A percentile compares a stretch with the other conserved stretches of the same genome.
phyloP scores from a whole-genome alignment of 2,797 vertebrate species.

The Craterocephalus amniculus region DNA sequence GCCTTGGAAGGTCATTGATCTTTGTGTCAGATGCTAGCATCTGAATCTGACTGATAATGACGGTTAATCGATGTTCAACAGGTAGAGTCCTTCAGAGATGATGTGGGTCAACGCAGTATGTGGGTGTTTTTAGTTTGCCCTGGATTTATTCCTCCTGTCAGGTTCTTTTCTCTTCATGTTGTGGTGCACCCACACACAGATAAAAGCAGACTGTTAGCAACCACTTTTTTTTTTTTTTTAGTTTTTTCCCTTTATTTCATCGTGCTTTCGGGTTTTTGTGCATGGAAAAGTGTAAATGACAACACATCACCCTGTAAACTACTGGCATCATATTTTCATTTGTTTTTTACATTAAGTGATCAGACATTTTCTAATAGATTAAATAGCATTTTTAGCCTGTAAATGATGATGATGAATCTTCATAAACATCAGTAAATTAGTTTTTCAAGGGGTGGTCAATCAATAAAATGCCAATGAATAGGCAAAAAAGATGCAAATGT shows the following conservation, averaged over 20 bases:
- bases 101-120: slow-evolving; percentile 23
- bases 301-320: neutral
- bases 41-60: slow-evolving; percentile 70
- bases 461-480: neutral
- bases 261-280: neutral
- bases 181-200: slow-evolving; percentile 5
- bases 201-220: neutral
- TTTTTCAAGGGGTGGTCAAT: neutral
- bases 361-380: neutral
- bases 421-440: neutral
- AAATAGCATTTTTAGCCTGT: neutral
- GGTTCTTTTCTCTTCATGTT: slow-evolving; percentile 1
- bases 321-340: neutral
- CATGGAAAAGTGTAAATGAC: no score
- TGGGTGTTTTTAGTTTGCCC: slow-evolving; percentile 9
- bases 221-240: neutral
- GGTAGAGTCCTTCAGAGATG: slow-evolving; percentile 48
- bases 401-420: neutral
- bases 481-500: neutral
- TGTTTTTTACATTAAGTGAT: neutral
- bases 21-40: slow-evolving; percentile 47
- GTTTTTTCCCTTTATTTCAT: neutral
- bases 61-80: slow-evolving; percentile 59
- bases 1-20: slow-evolving; percentile 65
- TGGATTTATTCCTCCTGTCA: slow-evolving; percentile 38